phyloP scores from a whole-genome alignment of 2,888 invertebrate species.

The Antheraea yamamai region DNA sequence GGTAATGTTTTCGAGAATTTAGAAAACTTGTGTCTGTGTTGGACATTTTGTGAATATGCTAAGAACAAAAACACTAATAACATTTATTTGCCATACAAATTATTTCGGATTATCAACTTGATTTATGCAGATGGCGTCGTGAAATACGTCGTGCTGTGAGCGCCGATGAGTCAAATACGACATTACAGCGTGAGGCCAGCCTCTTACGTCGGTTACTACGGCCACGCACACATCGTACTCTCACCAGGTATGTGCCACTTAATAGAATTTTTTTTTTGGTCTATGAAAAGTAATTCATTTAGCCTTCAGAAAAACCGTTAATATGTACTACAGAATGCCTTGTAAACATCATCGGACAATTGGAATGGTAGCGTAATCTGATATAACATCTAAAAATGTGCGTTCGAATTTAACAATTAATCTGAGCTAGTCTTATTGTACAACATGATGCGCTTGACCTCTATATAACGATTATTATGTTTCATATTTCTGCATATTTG shows the following conservation, averaged over 20 bases:
- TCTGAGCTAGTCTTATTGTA: too few relatives aligned
- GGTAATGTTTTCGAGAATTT: neutral
- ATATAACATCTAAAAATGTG: too few relatives aligned
- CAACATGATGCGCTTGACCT: too few relatives aligned
- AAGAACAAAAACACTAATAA: conserved; percentile 6
- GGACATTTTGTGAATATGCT: neutral
- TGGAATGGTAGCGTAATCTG: too few relatives aligned
- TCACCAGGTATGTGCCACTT: conserved; percentile 49
- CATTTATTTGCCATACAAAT: neutral
- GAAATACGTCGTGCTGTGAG: conserved; percentile 71
- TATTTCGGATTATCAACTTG: neutral
- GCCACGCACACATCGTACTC: conserved; percentile 53
- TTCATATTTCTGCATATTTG: too few relatives aligned
- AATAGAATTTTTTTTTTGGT: neutral
- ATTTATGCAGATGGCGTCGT: conserved; percentile 52
- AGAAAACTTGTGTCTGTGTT: neutral
- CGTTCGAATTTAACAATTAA: too few relatives aligned
- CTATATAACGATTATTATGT: too few relatives aligned
- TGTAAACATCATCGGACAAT: too few relatives aligned
- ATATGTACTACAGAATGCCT: too few relatives aligned
- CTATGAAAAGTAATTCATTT: neutral
- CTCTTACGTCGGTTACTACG: conserved; percentile 55
- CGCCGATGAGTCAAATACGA: conserved; percentile 62
- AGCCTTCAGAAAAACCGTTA: too few relatives aligned
- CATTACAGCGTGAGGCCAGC: conserved; percentile 61